Evolutionary conservation across 1,140 invertebrate species (phyloP).

Genomic region (Trichonephila clavata): DNA sequence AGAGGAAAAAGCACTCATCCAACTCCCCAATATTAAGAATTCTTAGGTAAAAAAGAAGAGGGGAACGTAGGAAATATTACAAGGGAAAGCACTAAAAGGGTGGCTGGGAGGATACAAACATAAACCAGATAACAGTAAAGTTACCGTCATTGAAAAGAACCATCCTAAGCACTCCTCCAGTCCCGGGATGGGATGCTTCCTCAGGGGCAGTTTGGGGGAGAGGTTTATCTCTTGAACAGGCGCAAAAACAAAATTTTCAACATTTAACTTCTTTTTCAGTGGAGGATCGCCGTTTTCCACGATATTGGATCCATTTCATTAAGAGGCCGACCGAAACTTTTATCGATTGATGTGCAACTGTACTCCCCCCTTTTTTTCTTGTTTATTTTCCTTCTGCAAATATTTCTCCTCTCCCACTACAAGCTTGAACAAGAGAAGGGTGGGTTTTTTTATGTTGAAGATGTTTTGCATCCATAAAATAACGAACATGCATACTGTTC

Average conservation of each 20-base stretch:
- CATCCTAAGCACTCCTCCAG: slow-evolving; percentile 2
- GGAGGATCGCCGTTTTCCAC: not conserved
- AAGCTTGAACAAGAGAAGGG: not conserved
- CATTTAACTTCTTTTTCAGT: slow-evolving; percentile 34
- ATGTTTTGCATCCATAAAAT: slow-evolving; percentile 32
- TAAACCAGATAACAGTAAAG: slow-evolving; percentile 36
- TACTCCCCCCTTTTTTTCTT: not conserved
- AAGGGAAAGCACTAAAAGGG: slow-evolving; percentile 46
- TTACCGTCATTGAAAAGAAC: slow-evolving; percentile 14
- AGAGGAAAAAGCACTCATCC: not conserved
- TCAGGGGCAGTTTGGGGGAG: not conserved
- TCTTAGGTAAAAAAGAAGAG: not conserved
- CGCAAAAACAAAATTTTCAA: slow-evolving; percentile 19
- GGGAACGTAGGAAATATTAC: not conserved
- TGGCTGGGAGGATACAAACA: not conserved
- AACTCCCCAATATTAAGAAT: not conserved
- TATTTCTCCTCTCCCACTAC: not conserved
- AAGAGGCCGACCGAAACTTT: slow-evolving; percentile 35
- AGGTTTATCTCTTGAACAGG: slow-evolving; percentile 10
- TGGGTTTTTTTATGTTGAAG: not conserved
- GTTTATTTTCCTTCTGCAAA: not conserved
- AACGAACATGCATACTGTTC: slow-evolving; percentile 9
- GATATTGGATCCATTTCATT: slow-evolving; percentile 43
- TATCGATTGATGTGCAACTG: not conserved
- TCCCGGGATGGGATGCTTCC: slow-evolving; percentile 7